Percentiles rank a stretch among this genome's conserved stretches.
These are phyloP conservation scores for Eristalis intricaria DNA, from an alignment of 2,888 invertebrate species.

Conservation along the genomic window DNA sequence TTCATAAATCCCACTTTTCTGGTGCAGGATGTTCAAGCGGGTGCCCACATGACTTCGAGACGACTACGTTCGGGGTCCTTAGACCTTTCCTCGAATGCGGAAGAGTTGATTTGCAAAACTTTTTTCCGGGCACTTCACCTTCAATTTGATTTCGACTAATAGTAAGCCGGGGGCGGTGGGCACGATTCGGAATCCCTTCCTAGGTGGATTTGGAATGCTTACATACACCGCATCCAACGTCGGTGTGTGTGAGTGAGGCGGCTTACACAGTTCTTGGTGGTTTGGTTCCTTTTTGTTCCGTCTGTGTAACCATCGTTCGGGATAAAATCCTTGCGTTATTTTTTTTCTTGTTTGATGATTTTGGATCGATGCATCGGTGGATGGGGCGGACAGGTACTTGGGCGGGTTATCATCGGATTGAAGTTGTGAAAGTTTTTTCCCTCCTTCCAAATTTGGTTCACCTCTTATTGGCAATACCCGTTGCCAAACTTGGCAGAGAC, in stretches of 20 bases:
- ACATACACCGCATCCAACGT: not conserved
- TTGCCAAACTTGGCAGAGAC: not conserved
- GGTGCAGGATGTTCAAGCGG: conserved; percentile 54
- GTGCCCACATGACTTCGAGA: not conserved
- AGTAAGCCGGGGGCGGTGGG: not conserved
- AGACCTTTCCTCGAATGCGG: conserved; percentile 36
- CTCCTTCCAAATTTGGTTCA: not conserved
- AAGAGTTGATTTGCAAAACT: conserved; percentile 64
- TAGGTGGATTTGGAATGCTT: not conserved
- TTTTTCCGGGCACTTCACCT: conserved; percentile 67
- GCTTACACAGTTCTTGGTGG: conserved; percentile 50
- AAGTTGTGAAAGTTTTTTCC: not conserved
- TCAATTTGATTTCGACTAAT: conserved; percentile 61
- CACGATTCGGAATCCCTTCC: not conserved
- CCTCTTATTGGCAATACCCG: not conserved
- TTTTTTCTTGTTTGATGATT: not conserved
- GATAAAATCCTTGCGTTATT: not conserved
- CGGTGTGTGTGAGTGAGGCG: not conserved
- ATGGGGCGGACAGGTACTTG: not conserved
- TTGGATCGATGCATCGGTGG: not conserved
- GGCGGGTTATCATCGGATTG: not conserved
- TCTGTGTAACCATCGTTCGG: not conserved
- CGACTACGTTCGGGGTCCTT: conserved; percentile 1
- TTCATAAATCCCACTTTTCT: conserved; percentile 67
- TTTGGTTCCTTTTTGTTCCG: conserved; percentile 2